Evolutionary conservation across 2,888 invertebrate genomes (phyloP).

Genomic region (Apotomis turbidana): DNA sequence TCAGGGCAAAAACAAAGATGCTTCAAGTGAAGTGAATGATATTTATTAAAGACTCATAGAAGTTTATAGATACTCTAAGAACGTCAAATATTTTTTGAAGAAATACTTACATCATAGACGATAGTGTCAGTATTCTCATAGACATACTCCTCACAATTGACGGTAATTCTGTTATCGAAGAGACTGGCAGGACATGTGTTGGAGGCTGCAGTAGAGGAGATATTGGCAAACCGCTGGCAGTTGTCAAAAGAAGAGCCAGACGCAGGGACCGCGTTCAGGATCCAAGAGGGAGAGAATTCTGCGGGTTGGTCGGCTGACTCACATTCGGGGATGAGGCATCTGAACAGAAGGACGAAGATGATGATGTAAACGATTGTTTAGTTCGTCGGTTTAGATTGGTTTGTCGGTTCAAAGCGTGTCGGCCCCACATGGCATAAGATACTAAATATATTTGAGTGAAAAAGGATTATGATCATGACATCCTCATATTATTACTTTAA

Average conservation of each 20-base stretch:
- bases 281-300: slow-evolving; percentile 60
- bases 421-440: too few species aligned
- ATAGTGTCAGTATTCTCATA: slow-evolving; percentile 65
- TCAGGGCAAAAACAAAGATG: neutral
- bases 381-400: neutral
- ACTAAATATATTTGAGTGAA: too few species aligned
- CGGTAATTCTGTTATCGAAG: slow-evolving; percentile 54
- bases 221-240: slow-evolving; percentile 58
- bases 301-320: slow-evolving; percentile 45
- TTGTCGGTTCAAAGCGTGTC: neutral
- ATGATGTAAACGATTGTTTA: neutral
- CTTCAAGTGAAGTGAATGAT: too few species aligned
- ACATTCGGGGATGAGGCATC: slow-evolving; percentile 44
- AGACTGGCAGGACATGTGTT: slow-evolving; percentile 59
- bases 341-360: neutral
- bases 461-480: too few species aligned
- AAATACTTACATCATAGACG: slow-evolving; percentile 68
- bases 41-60: too few species aligned
- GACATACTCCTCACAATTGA: slow-evolving; percentile 59
- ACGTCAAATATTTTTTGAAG: too few species aligned
- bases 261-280: slow-evolving; percentile 60
- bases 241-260: slow-evolving; percentile 51
- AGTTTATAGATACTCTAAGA: too few species aligned
- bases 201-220: neutral
- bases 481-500: too few species aligned